phyloP scores from a whole-genome alignment of 2,888 invertebrate genomes.

The Nomada ruficornis region DNA sequence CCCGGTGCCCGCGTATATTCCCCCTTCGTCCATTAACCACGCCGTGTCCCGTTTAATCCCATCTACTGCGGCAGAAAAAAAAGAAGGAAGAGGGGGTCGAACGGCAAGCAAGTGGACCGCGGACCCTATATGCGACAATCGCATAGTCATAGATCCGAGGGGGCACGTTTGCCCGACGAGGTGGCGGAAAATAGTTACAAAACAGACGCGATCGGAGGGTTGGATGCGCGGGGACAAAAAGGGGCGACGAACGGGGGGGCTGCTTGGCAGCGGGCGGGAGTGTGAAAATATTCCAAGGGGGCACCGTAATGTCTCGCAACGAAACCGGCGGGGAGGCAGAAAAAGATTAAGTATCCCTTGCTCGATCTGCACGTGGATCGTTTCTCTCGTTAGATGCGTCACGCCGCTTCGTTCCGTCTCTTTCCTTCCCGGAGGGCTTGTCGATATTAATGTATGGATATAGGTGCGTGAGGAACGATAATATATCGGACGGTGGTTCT shows the following conservation, averaged over 20 bases:
- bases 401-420: constrained; percentile 22
- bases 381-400: constrained; percentile 65
- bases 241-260: background rate
- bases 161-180: constrained; percentile 55
- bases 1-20: constrained; percentile 62
- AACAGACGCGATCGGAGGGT: constrained; percentile 73
- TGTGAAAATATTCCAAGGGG: constrained; percentile 78
- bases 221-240: constrained; percentile 18
- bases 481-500: constrained; percentile 55
- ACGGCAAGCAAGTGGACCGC: constrained; percentile 50
- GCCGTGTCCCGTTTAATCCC: constrained; percentile 73
- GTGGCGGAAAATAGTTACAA: constrained; percentile 81
- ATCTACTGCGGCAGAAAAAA: constrained; percentile 58
- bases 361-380: constrained; percentile 60
- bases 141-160: constrained; percentile 73
- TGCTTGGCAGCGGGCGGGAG: constrained; percentile 53
- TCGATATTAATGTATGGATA: constrained; percentile 63
- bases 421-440: background rate
- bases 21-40: constrained; percentile 72
- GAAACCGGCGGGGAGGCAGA: constrained; percentile 65
- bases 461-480: constrained; percentile 41
- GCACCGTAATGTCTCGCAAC: constrained; percentile 60
- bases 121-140: constrained; percentile 47
- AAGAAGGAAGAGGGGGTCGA: constrained; percentile 39
- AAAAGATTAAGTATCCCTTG: constrained; percentile 70